These are phyloP conservation scores for Brachionus asplanchnoidis DNA, from an alignment of 1,140 invertebrate genomes.

Conservation along the genomic window DNA sequence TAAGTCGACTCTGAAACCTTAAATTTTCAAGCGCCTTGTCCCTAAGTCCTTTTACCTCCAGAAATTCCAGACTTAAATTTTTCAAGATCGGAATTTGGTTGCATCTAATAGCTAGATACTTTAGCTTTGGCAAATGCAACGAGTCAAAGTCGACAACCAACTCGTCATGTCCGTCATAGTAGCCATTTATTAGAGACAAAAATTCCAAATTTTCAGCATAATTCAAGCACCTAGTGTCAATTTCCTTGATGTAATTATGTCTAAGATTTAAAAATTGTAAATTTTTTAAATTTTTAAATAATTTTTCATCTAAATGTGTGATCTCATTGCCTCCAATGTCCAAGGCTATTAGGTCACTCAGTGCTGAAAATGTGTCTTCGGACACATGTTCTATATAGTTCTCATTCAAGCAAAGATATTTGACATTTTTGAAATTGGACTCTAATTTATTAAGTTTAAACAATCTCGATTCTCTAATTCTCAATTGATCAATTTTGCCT, in stretches of 20 bases:
- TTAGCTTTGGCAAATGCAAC: not conserved
- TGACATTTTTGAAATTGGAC: not conserved
- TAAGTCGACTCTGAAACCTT: not conserved
- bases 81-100: not conserved
- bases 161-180: not conserved
- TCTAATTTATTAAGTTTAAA: not conserved
- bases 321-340: not conserved
- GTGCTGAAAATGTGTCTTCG: not conserved
- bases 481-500: not conserved
- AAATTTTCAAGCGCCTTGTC: not conserved
- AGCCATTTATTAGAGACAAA: conserved; percentile 2
- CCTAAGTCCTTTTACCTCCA: not conserved
- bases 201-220: not conserved
- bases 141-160: not conserved
- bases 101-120: not conserved
- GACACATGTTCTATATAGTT: not conserved
- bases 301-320: not conserved
- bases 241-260: not conserved
- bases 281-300: not conserved
- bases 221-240: not conserved
- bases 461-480: not conserved
- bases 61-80: conserved; percentile 8
- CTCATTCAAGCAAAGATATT: not conserved
- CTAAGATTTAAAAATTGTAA: conserved; percentile 8
- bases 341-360: not conserved